Evolutionary conservation across 2,113 vertebrate genomes (phyloP), one percentile per base, ranked within the genome.

Genomic region (Prietella phreatophila): DNA sequence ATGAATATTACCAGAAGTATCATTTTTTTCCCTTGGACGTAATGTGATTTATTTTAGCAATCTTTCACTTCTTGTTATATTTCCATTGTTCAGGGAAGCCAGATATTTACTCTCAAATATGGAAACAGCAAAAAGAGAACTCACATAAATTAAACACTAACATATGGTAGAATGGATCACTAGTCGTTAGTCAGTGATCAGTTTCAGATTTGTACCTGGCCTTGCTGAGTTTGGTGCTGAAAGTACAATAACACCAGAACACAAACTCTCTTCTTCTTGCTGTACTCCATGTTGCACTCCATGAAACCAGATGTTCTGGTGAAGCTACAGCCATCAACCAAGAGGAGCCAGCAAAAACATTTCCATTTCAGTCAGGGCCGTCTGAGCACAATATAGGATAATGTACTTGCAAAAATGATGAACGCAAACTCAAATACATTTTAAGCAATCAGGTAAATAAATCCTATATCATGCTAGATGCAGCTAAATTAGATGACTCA

Each of bases 291-390:
- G 53, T 30, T 71, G 63, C 82, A 47, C 83, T 85, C 78, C 47
- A 90, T 88, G 69, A 71, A 90, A 88, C 36, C 89, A 90, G 83
- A 90, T 90, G 89, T 86, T 50, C 56, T 71, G 39, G 22, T 53
- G 20, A 39, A 82, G 39, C 79, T 60, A 81, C 55, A 22, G 79
- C 55, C 79, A 81, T 36, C 65, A 63, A 27, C 69, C 73, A 47
- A 22, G 47, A 22, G 58, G 20, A 88, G 47, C 55, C 58, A 65
- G 60, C 33, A 42, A 47, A 85, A 85, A 78, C 56, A 78, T 63
- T 85, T 30, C 71, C 56, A 2, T 61, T 42, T 85, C 73, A 85
- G 33, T 82, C 33, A 61, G 58, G 30, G 80, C 58, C 33, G 20
- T 56, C 15, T 56, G 53, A 80, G 50, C 36, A 42, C 80, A 60